These are phyloP conservation scores for Cerastis leucographa DNA, from an alignment of 2,888 invertebrate species.

Conservation along the genomic window DNA sequence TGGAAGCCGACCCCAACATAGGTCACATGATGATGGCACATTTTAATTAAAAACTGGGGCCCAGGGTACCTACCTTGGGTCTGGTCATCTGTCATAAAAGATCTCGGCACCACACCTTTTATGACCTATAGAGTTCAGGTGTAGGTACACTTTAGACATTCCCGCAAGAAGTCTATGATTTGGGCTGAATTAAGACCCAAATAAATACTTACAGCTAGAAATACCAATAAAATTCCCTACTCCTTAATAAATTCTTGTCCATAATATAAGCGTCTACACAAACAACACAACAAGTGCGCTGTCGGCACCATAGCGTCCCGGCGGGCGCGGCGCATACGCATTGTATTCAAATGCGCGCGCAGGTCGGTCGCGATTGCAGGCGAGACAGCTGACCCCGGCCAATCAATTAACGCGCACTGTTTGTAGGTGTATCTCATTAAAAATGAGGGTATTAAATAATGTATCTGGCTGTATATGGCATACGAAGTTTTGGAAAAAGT, in stretches of 20 bases:
- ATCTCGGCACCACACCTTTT: no score
- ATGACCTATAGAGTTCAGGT: background rate
- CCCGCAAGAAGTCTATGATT: background rate
- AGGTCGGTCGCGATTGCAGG: slow-evolving; percentile 56
- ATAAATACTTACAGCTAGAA: background rate
- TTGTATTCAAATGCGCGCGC: slow-evolving; percentile 79
- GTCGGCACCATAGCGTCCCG: slow-evolving; percentile 49
- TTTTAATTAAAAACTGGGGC: background rate
- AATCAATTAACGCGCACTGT: slow-evolving; percentile 55
- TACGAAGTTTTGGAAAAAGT: background rate
- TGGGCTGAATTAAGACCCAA: no score
- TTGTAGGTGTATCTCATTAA: slow-evolving; percentile 9
- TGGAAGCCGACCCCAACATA: no score
- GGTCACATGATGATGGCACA: background rate
- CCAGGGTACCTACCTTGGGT: no score
- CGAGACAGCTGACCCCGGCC: slow-evolving; percentile 73
- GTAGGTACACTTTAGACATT: background rate
- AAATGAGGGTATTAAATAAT: slow-evolving; percentile 23
- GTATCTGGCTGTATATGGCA: background rate
- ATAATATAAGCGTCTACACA: slow-evolving; percentile 31
- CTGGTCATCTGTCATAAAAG: no score
- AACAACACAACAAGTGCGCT: slow-evolving; percentile 35
- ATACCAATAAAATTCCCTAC: background rate
- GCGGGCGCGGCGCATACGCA: slow-evolving; percentile 68
- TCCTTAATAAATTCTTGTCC: slow-evolving; percentile 28